A percentile compares a stretch with the other conserved stretches of the same genome.
Conservation (phyloP, 2,797 vertebrate species). For the Crenichthys baileyi region DNA sequence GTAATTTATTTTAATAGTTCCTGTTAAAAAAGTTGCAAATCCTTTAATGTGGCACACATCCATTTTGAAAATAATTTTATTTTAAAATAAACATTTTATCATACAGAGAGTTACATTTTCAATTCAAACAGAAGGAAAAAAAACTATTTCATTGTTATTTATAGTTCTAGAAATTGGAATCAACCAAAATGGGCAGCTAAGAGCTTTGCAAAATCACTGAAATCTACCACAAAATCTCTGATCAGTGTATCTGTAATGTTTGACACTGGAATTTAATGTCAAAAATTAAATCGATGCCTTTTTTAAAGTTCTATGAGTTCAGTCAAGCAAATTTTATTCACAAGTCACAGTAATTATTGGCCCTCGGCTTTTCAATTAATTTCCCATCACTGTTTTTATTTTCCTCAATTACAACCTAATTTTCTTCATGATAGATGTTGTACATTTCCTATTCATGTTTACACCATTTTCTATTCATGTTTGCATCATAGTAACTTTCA, state of each 20-base stretch:
- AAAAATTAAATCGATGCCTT: neutral
- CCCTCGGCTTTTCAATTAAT: slow-evolving; percentile 6
- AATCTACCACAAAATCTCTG: neutral
- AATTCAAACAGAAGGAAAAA: neutral
- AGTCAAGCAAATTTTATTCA: neutral
- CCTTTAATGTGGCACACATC: neutral
- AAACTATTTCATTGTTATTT: neutral
- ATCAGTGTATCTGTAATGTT: neutral
- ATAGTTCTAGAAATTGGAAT: neutral
- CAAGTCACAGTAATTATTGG: neutral
- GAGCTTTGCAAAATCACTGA: neutral
- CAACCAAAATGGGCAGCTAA: neutral
- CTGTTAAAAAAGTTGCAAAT: neutral
- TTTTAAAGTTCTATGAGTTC: no score
- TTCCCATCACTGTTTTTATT: neutral
- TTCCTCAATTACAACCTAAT: neutral
- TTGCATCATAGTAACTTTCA: slow-evolving; percentile 33
- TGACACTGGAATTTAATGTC: neutral
- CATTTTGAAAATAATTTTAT: neutral
- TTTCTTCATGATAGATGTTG: slow-evolving; percentile 25
- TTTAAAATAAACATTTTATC: neutral
- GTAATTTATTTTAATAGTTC: neutral
- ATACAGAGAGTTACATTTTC: neutral
- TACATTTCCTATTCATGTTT: slow-evolving; percentile 43
- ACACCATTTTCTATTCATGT: slow-evolving; percentile 44